Evolutionary conservation across 2,888 invertebrate species (phyloP), one percentile per base, ranked within the genome.

Genomic region (Stenodera caucasica): DNA sequence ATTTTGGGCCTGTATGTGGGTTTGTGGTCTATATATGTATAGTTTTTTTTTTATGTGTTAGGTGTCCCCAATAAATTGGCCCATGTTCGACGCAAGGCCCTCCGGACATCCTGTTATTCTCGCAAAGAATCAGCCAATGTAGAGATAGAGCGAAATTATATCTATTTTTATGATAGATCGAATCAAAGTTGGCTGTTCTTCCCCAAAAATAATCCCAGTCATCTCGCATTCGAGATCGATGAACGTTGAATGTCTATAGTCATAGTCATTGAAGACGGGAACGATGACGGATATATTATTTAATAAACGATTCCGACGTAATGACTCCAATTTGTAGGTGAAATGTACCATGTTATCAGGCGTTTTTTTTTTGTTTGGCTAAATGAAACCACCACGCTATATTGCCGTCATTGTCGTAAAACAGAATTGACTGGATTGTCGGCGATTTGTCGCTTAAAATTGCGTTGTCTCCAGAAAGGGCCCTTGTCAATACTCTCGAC

Each of bases 271-370:
- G 21, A 61, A 52, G 54, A 23, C 45, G 55, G 56, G 57, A 54
- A 49, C 53, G 56, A 55, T 62, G 62, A 62, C 56, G 53, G 62
- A 58, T 55, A 58, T 62, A 58, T 62, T 62, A 62, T 58, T 62
- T 54, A 62, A 58, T 62, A 58, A 58, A 58, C 49, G 58, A 55
- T 58, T 30, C 23, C 55, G 35, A 52, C 21, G 49, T 55, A 61
- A 61, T 58, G 57, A 29, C 53, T 6, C 53, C 54, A 60, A 60
- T 60, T 60, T 60, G 60, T 37, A 49, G 30, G 56, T 49, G 57
- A 60, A 60, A 57, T 60, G 60, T 60, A 53, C 53, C 35, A 45
- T 40, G 50, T 60, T 53, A 60, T 60, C 57, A 49, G 26, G 37
- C n/a, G n/a, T 60, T 60, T 60, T 60, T 53, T 45, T 45, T 45